Conservation (phyloP, 1,140 invertebrate species). For the Drosophila mojavensis region DNA sequence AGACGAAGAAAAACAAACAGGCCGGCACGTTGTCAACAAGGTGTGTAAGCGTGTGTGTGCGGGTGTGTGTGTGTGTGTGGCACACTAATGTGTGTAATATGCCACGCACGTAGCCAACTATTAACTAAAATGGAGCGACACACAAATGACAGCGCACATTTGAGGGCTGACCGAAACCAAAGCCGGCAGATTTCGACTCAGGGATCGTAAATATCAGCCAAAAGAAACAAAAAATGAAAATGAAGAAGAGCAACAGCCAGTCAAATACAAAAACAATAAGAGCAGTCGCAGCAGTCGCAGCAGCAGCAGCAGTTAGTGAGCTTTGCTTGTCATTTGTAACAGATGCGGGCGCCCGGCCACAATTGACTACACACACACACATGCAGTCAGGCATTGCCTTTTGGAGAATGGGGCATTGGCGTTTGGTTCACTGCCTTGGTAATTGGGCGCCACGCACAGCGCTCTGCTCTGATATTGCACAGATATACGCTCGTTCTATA, state of each 20-base stretch:
- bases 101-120: conserved; percentile 79
- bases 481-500: conserved; percentile 7
- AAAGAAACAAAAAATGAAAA: conserved; percentile 3
- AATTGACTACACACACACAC: conserved; percentile 61
- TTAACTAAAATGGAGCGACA: conserved; percentile 71
- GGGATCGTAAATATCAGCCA: conserved; percentile 46
- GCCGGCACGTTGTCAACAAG: conserved; percentile 23
- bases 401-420: background rate
- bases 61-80: conserved; percentile 5
- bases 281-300: conserved; percentile 7
- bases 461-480: conserved; percentile 8
- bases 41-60: conserved; percentile 22
- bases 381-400: background rate
- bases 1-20: conserved; percentile 64
- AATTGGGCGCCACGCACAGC: conserved; percentile 40
- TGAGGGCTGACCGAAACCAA: conserved; percentile 37
- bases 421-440: conserved; percentile 24
- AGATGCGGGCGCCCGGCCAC: conserved; percentile 72
- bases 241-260: conserved; percentile 22
- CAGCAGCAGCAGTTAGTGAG: conserved; percentile 10
- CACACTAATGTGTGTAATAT: conserved; percentile 70
- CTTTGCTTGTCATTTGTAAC: conserved; percentile 75
- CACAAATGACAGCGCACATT: conserved; percentile 45
- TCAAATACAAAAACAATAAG: conserved; percentile 11
- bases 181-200: conserved; percentile 51